Evolutionary conservation across 2,113 vertebrate genomes (phyloP).

Genomic region (Petrocephalus microphthalmus): DNA sequence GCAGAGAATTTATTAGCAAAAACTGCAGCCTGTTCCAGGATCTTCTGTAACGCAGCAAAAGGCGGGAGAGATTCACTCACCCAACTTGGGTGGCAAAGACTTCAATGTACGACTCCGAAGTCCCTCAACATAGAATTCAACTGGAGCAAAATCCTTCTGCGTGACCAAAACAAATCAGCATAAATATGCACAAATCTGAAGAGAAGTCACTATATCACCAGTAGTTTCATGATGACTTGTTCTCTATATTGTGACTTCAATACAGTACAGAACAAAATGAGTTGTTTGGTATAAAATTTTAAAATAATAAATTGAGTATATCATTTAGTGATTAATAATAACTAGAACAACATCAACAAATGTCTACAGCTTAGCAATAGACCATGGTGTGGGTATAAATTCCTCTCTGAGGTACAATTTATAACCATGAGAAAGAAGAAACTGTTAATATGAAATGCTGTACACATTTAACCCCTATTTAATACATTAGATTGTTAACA

Average conservation of each 20-base stretch:
- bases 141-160: constrained; percentile 79
- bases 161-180: constrained; percentile 17
- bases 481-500: not conserved
- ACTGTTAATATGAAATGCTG: not conserved
- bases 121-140: constrained; percentile 96
- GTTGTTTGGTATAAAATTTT: not conserved
- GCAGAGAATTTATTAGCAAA: not conserved
- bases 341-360: not conserved
- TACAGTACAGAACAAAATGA: not conserved
- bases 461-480: not conserved
- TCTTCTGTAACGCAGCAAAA: not conserved
- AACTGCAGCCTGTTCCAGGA: not conserved
- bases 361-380: not conserved
- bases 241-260: not conserved
- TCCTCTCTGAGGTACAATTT: not conserved
- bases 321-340: not conserved
- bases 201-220: not conserved
- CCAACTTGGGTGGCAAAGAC: constrained; percentile 81
- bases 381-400: not conserved
- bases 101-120: constrained; percentile 87
- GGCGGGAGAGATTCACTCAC: constrained; percentile 51
- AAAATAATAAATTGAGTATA: not conserved
- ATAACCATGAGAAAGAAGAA: not conserved
- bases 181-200: not conserved
- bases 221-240: not conserved